Base-by-base conservation (phyloP, 2,888 invertebrate species). In the Sphaerophoria taeniata region DNA sequence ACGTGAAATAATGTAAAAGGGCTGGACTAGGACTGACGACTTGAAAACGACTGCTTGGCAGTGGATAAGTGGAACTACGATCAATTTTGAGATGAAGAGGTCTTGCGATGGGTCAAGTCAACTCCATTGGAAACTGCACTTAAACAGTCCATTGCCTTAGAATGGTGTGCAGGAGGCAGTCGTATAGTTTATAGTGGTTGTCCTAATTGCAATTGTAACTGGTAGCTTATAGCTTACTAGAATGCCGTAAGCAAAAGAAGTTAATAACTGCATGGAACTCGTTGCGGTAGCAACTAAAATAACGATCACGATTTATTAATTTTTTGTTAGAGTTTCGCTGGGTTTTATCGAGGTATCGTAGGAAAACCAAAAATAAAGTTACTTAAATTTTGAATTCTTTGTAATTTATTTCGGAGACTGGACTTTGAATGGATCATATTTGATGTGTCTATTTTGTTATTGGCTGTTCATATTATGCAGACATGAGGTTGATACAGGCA, bases 91-190 rank as follows among this genome's bases (percentile, higher is more conserved):
- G 70, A 72, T 67, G 80, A 83, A 87, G 75, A 82, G 87, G 87
- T 87, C 87, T 74, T 70, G 65, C 63, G n/a, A 43, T 51, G 73
- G 87, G 87, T 87, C 87, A 87, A 85, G 87, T 87, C 87, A 87
- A 85, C 75, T 73, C 72, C 53, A 58, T 12, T 87, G 58, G 77
- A 55, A 69, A 73, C 65, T 86, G 69, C 81, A 85, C 56, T 87
- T 87, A 84, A 87, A 78, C 85, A 69, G 78, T 73, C 78, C 55
- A 60, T 43, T 31, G 45, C 34, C 55, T 79, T 31, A 49, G 61
- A 24, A 55, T 79, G 79, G 79, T 80, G 84, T 76, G 72, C 12
- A 9, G 71, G 24, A 24, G 24, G 24, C 2, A 24, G 24, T 24
- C 24, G 24, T 24, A 24, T 74, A 67, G 71, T 60, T 79, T 79